phyloP scores from a whole-genome alignment of 2,888 invertebrate genomes.

The Colostygia pectinataria region DNA sequence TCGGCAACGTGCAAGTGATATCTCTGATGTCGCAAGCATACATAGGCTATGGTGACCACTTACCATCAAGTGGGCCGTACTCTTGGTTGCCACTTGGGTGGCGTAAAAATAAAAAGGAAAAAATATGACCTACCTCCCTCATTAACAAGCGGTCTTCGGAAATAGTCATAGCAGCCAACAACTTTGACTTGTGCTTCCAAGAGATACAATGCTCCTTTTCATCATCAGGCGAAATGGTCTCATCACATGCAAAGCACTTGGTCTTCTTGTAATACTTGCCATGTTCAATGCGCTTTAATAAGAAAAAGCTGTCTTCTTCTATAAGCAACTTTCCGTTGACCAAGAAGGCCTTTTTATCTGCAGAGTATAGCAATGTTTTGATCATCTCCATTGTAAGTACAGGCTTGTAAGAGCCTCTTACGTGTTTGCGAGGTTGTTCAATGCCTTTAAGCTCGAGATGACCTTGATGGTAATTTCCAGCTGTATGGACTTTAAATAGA shows the following conservation, averaged over 20 bases:
- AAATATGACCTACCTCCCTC: slow-evolving; percentile 48
- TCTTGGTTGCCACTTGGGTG: too few species aligned
- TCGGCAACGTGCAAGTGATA: too few species aligned
- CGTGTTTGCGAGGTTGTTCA: slow-evolving; percentile 33
- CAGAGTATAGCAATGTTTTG: slow-evolving; percentile 9
- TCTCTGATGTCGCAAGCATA: too few species aligned
- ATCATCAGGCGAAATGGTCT: slow-evolving; percentile 32
- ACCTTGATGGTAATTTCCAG: slow-evolving; percentile 48
- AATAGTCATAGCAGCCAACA: slow-evolving; percentile 41
- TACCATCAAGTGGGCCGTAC: too few species aligned
- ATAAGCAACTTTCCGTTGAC: slow-evolving; percentile 35
- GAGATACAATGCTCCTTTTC: slow-evolving; percentile 46
- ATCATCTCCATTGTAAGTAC: slow-evolving; percentile 14
- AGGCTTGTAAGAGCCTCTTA: slow-evolving; percentile 23
- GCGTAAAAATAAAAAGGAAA: too few species aligned
- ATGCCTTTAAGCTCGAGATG: slow-evolving; percentile 49
- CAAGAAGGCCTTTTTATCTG: slow-evolving; percentile 14
- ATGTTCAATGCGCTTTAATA: slow-evolving; percentile 39
- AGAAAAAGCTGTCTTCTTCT: slow-evolving; percentile 46
- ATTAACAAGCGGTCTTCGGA: slow-evolving; percentile 44
- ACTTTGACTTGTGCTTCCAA: slow-evolving; percentile 43
- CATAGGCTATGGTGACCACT: too few species aligned
- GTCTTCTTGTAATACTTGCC: slow-evolving; percentile 38
- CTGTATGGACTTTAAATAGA: slow-evolving; percentile 48
- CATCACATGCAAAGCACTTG: slow-evolving; percentile 55